phyloP scores from a whole-genome alignment of 2,888 invertebrate species.

The Catocala sponsa region DNA sequence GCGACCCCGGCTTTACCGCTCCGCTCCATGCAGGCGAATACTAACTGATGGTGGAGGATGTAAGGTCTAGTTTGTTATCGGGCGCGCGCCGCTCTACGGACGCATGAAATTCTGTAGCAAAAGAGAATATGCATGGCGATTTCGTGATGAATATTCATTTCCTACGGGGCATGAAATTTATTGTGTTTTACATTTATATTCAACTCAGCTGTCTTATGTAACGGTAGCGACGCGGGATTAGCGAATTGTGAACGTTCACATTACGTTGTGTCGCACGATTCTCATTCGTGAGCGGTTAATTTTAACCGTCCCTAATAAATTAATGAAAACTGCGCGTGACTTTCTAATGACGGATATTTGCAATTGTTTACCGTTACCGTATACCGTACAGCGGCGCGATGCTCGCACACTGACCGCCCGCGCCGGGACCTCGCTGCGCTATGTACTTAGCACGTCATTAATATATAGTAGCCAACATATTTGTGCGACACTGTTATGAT shows the following conservation, averaged over 20 bases:
- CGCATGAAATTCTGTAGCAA: constrained; percentile 80
- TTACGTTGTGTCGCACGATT: constrained; percentile 78
- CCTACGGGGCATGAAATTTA: constrained; percentile 89
- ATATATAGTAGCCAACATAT: background rate
- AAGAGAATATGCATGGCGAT: constrained; percentile 88
- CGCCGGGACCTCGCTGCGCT: constrained; percentile 11
- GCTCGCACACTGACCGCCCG: constrained; percentile 37
- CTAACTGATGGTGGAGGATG: constrained; percentile 64
- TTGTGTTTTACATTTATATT: constrained; percentile 89
- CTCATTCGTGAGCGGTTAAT: constrained; percentile 75
- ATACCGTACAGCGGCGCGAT: constrained; percentile 56
- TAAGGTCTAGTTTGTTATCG: constrained; percentile 76
- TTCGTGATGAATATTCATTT: constrained; percentile 89
- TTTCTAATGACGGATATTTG: constrained; percentile 71
- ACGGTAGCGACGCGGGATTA: constrained; percentile 87
- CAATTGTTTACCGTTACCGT: constrained; percentile 69
- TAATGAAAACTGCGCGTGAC: constrained; percentile 77
- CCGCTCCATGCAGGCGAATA: constrained; percentile 63
- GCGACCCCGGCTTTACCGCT: constrained; percentile 72
- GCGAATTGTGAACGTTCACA: constrained; percentile 86
- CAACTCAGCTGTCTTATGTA: constrained; percentile 87
- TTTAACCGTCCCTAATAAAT: constrained; percentile 77
- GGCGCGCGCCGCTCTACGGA: constrained; percentile 64
- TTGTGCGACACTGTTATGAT: background rate
- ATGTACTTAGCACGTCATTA: background rate